Evolutionary conservation across 1,140 invertebrate genomes (phyloP).

Genomic region (Hyles vespertilio): DNA sequence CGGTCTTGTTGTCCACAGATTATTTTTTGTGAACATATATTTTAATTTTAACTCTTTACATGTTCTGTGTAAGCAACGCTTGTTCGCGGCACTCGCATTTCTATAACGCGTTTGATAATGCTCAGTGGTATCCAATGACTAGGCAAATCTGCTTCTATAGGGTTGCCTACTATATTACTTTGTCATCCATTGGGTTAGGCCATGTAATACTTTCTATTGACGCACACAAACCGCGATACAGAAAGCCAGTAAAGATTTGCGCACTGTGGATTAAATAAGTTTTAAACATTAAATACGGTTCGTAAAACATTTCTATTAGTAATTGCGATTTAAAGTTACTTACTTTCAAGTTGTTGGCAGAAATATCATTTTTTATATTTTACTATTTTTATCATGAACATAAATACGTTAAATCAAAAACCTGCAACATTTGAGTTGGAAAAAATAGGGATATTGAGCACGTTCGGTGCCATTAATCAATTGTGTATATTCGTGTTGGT

Average conservation of each 20-base stretch:
- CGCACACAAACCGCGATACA: not conserved
- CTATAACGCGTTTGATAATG: constrained; percentile 7
- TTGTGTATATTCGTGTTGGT: constrained; percentile 13
- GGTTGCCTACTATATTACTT: constrained; percentile 10
- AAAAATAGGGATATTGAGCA: no score
- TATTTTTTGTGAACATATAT: not conserved
- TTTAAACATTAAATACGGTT: not conserved
- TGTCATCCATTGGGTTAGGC: constrained; percentile 10
- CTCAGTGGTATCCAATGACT: constrained; percentile 13
- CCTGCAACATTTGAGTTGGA: no score
- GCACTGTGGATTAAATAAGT: constrained; percentile 2
- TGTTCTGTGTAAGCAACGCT: not conserved
- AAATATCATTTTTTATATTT: constrained; percentile 3
- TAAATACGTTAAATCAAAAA: no score
- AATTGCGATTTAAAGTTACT: not conserved
- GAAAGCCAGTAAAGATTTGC: not conserved
- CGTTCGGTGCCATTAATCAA: not conserved
- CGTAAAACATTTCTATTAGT: no score
- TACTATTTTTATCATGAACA: not conserved
- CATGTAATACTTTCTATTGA: constrained; percentile 1
- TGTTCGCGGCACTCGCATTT: constrained; percentile 6
- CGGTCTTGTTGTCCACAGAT: no score
- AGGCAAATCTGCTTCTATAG: constrained; percentile 13
- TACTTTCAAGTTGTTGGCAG: constrained; percentile 4
- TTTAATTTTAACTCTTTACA: not conserved